Percentiles rank a stretch among this genome's conserved stretches.
These are phyloP conservation scores for Schrankia costaestrigalis DNA, from an alignment of 2,888 invertebrate genomes.

Conservation along the genomic window DNA sequence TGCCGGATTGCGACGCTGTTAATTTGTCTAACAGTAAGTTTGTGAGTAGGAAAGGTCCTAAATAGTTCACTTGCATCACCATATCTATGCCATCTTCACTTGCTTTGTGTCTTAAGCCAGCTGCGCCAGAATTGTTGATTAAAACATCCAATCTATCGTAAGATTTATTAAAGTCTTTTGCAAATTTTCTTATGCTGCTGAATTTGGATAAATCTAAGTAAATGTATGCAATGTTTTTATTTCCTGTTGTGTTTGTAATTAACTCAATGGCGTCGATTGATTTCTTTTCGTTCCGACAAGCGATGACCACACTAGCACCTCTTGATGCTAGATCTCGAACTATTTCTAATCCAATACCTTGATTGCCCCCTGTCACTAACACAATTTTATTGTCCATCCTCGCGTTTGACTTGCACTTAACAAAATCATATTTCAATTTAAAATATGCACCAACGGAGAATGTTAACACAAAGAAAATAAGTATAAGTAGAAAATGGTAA, in stretches of 20 bases:
- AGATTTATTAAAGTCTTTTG: constrained; percentile 75
- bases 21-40: constrained; percentile 80
- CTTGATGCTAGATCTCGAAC: constrained; percentile 85
- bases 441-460: too few relatives aligned
- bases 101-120: constrained; percentile 43
- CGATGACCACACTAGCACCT: constrained; percentile 86
- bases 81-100: constrained; percentile 83
- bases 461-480: too few relatives aligned
- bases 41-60: constrained; percentile 87
- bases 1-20: constrained; percentile 56
- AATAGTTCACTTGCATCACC: constrained; percentile 84
- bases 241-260: constrained; percentile 85
- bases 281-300: constrained; percentile 86
- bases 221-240: constrained; percentile 83
- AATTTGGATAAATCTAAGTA: constrained; percentile 75
- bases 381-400: constrained; percentile 79
- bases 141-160: constrained; percentile 80
- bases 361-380: constrained; percentile 90
- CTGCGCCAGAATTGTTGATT: constrained; percentile 83
- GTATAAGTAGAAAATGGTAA: too few relatives aligned
- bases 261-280: constrained; percentile 85
- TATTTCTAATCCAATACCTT: constrained; percentile 90
- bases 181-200: constrained; percentile 80
- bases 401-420: constrained; percentile 50
- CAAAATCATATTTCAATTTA: too few relatives aligned